Evolutionary conservation across 2,113 vertebrate genomes (phyloP).

Genomic region (Corydoras sp.): DNA sequence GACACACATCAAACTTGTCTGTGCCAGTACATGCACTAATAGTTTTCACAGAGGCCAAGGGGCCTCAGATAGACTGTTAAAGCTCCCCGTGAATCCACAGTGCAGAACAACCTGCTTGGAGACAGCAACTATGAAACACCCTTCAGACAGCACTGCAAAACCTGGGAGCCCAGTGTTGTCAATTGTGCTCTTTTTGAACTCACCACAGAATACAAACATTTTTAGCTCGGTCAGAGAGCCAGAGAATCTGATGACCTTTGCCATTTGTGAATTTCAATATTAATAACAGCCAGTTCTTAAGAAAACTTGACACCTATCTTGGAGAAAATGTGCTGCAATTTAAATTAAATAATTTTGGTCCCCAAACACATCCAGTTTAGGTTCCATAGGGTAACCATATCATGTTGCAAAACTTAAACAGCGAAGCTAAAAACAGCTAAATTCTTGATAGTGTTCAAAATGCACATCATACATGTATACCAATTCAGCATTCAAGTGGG

Average conservation of each 20-base stretch:
- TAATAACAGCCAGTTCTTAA: slow-evolving; percentile 23
- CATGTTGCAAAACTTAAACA: background rate
- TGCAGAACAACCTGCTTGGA: slow-evolving; percentile 25
- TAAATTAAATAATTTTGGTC: slow-evolving; percentile 15
- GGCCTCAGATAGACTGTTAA: slow-evolving; percentile 22
- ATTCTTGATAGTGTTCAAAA: background rate
- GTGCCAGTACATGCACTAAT: slow-evolving; percentile 35
- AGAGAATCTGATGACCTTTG: slow-evolving; percentile 10
- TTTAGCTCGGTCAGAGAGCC: slow-evolving; percentile 29
- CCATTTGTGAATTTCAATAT: slow-evolving; percentile 25
- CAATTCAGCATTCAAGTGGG: no score
- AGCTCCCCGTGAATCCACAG: slow-evolving; percentile 23
- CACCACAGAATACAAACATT: slow-evolving; percentile 31
- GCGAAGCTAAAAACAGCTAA: background rate
- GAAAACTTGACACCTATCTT: slow-evolving; percentile 20
- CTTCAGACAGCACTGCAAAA: slow-evolving; percentile 18
- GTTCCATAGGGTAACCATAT: slow-evolving; percentile 11
- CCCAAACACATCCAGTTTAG: slow-evolving; percentile 9
- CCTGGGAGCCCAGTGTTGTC: slow-evolving; percentile 25
- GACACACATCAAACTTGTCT: slow-evolving; percentile 18
- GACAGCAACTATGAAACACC: slow-evolving; percentile 1
- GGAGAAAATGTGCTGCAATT: background rate
- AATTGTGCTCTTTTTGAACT: slow-evolving; percentile 17
- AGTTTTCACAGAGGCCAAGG: slow-evolving; percentile 36
- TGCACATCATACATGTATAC: slow-evolving; percentile 3